These are phyloP conservation scores for Drosophila algonquin DNA, from an alignment of 2,888 invertebrate genomes.

Conservation along the genomic window DNA sequence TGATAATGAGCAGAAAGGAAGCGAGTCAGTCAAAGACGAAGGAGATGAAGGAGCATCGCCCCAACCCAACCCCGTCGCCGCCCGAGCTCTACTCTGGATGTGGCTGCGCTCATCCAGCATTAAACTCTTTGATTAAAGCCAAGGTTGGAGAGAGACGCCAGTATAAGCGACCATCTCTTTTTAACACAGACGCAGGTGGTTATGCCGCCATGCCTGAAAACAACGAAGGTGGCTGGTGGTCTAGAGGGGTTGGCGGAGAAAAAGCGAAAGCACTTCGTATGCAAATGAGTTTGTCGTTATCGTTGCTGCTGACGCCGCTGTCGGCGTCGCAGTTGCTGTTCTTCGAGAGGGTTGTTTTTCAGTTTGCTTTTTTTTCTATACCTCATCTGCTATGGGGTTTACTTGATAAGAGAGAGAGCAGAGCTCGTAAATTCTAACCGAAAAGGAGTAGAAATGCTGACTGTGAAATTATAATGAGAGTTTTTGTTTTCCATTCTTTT, in stretches of 20 bases:
- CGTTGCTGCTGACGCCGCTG: conserved; percentile 50
- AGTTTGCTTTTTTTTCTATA: conserved; percentile 42
- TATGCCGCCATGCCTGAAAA: conserved; percentile 70
- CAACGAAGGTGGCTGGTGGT: conserved; percentile 33
- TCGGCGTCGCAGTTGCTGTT: conserved; percentile 38
- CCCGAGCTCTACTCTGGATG: conserved; percentile 5
- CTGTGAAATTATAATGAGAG: conserved; percentile 61
- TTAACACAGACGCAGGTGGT: conserved; percentile 60
- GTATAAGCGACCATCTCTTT: conserved; percentile 29
- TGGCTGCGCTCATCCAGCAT: conserved; percentile 63
- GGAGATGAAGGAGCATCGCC: conserved; percentile 20
- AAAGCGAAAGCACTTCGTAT: conserved; percentile 79
- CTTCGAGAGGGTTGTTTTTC: conserved; percentile 69
- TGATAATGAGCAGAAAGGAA: conserved; percentile 72
- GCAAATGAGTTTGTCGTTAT: conserved; percentile 77
- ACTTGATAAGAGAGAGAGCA: conserved; percentile 56
- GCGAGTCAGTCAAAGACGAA: conserved; percentile 26
- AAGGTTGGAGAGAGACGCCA: conserved; percentile 44
- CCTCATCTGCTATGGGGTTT: conserved; percentile 38
- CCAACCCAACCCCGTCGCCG: conserved; percentile 5
- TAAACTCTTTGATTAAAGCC: conserved; percentile 72
- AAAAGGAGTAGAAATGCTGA: conserved; percentile 47
- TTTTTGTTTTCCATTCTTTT: conserved; percentile 18
- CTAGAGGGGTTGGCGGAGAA: conserved; percentile 37
- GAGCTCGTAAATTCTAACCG: conserved; percentile 56